Percentiles rank a stretch among this genome's conserved stretches.
These are phyloP conservation scores for Thera obeliscata DNA, from an alignment of 2,888 invertebrate species.

Conservation along the genomic window DNA sequence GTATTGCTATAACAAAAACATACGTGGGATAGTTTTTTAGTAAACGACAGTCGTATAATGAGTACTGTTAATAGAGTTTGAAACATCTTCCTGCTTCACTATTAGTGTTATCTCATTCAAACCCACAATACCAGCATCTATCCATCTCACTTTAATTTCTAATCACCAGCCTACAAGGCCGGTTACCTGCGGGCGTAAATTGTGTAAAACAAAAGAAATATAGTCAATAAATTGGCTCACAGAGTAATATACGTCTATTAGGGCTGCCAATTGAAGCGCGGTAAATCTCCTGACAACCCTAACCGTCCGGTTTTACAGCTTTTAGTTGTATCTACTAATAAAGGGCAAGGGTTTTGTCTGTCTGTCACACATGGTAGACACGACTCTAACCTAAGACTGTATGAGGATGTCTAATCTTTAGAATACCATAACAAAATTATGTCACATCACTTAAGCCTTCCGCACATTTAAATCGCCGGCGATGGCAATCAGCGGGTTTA, in stretches of 20 bases:
- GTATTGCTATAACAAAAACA: no score
- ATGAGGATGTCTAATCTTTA: no score
- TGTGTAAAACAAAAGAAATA: constrained; percentile 75
- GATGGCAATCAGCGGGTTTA: no score
- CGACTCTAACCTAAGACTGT: neutral
- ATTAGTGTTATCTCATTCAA: constrained; percentile 1
- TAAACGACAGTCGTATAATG: no score
- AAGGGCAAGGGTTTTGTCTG: constrained; percentile 25
- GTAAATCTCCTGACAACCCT: constrained; percentile 75
- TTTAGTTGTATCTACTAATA: constrained; percentile 43
- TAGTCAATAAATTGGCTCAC: constrained; percentile 78
- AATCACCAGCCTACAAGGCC: constrained; percentile 25
- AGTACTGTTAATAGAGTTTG: no score
- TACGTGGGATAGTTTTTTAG: no score
- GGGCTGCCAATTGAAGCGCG: constrained; percentile 70
- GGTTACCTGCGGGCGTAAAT: constrained; percentile 62
- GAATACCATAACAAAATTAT: no score
- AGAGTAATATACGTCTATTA: constrained; percentile 82
- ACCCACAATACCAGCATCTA: neutral
- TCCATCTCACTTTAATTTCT: constrained; percentile 10
- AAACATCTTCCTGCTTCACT: no score
- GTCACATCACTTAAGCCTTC: no score
- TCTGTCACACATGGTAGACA: constrained; percentile 6
- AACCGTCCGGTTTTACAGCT: constrained; percentile 71
- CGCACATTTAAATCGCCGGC: no score